These are phyloP conservation scores for Leptarthrus brevirostris DNA, from an alignment of 2,888 invertebrate genomes.

Conservation along the genomic window DNA sequence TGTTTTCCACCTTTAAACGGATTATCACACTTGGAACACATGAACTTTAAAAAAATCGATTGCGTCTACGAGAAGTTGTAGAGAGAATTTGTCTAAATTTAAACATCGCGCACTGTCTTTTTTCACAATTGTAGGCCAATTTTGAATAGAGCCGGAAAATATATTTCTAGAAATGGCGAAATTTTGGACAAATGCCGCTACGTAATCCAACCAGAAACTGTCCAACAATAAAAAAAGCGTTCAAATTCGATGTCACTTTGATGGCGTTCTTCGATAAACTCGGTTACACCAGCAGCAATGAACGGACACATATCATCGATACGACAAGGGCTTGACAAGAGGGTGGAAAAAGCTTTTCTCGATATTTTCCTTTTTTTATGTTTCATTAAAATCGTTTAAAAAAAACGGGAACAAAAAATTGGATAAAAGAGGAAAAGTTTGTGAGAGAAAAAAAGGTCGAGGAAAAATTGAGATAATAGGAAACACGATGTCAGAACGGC, in stretches of 20 bases:
- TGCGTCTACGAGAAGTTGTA: background rate
- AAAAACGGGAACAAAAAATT: constrained; percentile 38
- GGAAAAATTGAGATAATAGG: constrained; percentile 33
- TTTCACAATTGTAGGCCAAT: background rate
- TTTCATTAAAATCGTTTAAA: constrained; percentile 47
- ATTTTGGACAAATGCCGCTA: background rate
- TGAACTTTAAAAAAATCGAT: constrained; percentile 10
- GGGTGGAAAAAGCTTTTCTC: constrained; percentile 40
- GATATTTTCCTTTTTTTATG: constrained; percentile 11
- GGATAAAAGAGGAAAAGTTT: constrained; percentile 13
- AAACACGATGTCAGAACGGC: constrained; percentile 26
- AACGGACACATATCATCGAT: constrained; percentile 50
- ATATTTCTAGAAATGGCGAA: too few species aligned
- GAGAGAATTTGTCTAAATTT: background rate
- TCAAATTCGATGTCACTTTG: constrained; percentile 48
- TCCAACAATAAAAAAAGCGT: constrained; percentile 12
- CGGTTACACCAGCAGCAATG: constrained; percentile 40
- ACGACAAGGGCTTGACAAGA: constrained; percentile 42
- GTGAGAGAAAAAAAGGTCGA: constrained; percentile 12
- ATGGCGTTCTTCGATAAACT: constrained; percentile 48
- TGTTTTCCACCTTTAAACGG: background rate
- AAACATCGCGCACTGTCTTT: background rate
- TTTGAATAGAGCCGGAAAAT: too few species aligned
- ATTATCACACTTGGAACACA: background rate
- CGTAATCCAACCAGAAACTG: constrained; percentile 6